Base-by-base conservation (phyloP, 2,888 invertebrate species). In the Phytoseiulus persimilis region DNA sequence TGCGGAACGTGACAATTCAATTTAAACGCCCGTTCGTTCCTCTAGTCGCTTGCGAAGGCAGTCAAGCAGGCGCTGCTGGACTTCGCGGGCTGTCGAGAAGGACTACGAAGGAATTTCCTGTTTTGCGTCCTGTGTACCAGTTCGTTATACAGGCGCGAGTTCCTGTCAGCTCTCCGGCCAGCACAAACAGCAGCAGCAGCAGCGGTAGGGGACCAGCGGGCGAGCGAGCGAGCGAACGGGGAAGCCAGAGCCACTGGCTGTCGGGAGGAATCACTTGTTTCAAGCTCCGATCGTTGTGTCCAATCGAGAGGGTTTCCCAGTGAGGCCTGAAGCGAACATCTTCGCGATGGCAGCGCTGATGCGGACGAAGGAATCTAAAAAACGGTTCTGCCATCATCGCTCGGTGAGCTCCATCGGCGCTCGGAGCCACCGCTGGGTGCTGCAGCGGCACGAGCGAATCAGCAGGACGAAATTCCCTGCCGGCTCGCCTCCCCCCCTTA, bases 1-100 rank as follows among this genome's bases (percentile, higher is more conserved):
- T 87, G 87, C 87, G 87, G 87, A n/a, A 87, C 87, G 87, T 87
- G 87, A 87, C 87, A 87, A 87, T 87, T 87, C 87, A 87, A 87
- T 87, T 45, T 33, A 87, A 87, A 87, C 87, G 87, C 87, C 87
- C 45, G 87, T 31, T 31, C 32, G 33, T 33, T 33, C 6, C 87
- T 87, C 33, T 6, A 28, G 39, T 39, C 32, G 83, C 45, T 87
- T 87, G 32, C 32, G 5, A 2, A 84, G 31, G n/a, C 33, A 31
- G 0, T 31, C n/a, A 32, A 32, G 32, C 31, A 28, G 32, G 84
- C 84, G 5, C 33, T 28, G 87, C 33, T n/a, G n/a, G 87, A 33
- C n/a, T 87, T 33, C 33, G 6, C 45, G 28, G 28, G 87, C 87
- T 32, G 84, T 84, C 32, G 84, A 32, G 84, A 32, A 84, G 33